Evolutionary conservation across 2,797 vertebrate genomes (phyloP), one percentile per base, ranked within the genome.

Genomic region (Neomorphus geoffroyi): DNA sequence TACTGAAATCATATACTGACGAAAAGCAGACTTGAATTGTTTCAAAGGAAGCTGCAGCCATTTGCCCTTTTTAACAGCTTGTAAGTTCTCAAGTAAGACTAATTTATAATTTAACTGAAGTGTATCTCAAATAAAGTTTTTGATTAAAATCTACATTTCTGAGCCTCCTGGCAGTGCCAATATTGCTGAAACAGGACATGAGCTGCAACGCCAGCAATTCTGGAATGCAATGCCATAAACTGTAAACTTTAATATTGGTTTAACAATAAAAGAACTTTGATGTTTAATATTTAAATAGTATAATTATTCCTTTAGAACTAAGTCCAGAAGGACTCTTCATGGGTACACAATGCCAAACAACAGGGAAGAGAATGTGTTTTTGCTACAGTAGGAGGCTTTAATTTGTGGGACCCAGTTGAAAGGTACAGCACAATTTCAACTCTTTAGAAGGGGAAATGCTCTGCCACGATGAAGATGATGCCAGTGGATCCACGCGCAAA

Each of bases 281-380:
- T 89, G 84, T 87, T 95, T 85, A 96, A 95, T 96, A 94, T 94
- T 97, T 92, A 92, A 96, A 71, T 39, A 74, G 71, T 12, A 58
- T 56, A 78, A 95, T 95, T 94, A 92, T 80, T 71, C 84, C 78
- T 82, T 77, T 28, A 77, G 78, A 96, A 62, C 73, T 56, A 66
- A 86, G 67, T 54, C 65, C 88, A 88, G 87, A 87, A 95, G 82
- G 54, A 78, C 17, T 43, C 58, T 94, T 53, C 35, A 46, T 3
- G 78, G 30, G 27, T 46, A 86, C 75, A 70, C 48, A 77, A 33
- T 10, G 54, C 4, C 9, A 50, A 85, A 67, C 18, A 75, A 26
- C 62, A 84, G 62, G 1, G 6, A 50, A 66, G 74, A 83, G n/a
- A 91, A 54, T 6, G 39, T 45, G 60, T 4, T 13, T 82, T 64